Evolutionary conservation across 1,140 invertebrate genomes (phyloP).

Genomic region (Ostrea edulis): DNA sequence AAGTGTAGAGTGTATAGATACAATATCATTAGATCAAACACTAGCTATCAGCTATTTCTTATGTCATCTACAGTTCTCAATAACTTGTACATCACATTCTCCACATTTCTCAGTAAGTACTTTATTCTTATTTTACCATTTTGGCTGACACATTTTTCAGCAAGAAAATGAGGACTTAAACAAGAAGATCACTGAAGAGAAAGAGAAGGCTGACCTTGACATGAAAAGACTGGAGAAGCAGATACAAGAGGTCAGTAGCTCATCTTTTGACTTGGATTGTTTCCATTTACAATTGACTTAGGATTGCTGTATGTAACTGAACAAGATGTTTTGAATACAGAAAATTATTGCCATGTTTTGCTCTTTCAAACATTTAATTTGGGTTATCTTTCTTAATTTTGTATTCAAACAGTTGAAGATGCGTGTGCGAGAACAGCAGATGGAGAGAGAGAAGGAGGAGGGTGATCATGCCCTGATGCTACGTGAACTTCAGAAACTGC

Average conservation of each 20-base stretch:
- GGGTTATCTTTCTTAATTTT: neutral
- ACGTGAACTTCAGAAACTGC: slow-evolving; percentile 85
- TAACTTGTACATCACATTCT: too few relatives aligned
- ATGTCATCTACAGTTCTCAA: too few relatives aligned
- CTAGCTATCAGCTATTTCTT: too few relatives aligned
- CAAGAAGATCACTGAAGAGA: slow-evolving; percentile 57
- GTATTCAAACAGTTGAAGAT: slow-evolving; percentile 72
- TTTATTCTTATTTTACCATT: too few relatives aligned
- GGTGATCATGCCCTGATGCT: slow-evolving; percentile 87
- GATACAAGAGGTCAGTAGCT: slow-evolving; percentile 61
- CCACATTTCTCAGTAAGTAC: too few relatives aligned
- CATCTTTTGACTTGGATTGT: neutral
- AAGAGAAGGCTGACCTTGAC: slow-evolving; percentile 46
- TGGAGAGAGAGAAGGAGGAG: slow-evolving; percentile 89
- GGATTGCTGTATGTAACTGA: too few relatives aligned
- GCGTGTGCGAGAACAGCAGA: slow-evolving; percentile 84
- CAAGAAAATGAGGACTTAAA: slow-evolving; percentile 71
- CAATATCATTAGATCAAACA: too few relatives aligned
- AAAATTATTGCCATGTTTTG: too few relatives aligned
- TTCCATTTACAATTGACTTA: too few relatives aligned
- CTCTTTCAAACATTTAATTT: neutral
- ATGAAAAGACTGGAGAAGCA: slow-evolving; percentile 57
- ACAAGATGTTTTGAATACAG: too few relatives aligned
- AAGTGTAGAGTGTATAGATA: neutral
- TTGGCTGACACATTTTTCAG: slow-evolving; percentile 52